Percentiles rank a stretch among this genome's conserved stretches.
phyloP scores from a whole-genome alignment of 2,113 vertebrate genomes.

The Myanophis thanlyinensis region DNA sequence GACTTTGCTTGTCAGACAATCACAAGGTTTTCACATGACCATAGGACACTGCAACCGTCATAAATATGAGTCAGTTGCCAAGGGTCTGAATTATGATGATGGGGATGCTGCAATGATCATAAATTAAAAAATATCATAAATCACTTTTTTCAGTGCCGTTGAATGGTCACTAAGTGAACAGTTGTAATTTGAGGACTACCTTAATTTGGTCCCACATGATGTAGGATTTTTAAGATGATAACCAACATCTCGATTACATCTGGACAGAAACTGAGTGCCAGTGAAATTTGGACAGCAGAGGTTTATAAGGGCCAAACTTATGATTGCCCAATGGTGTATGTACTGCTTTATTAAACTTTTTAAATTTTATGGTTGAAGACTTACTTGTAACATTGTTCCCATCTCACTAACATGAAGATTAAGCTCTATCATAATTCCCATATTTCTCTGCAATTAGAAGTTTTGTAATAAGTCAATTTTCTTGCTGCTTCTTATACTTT shows the following conservation, averaged over 20 bases:
- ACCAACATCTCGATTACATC: background rate
- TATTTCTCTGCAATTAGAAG: background rate
- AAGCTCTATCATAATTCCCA: background rate
- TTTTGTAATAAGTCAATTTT: background rate
- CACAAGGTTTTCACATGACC: no score
- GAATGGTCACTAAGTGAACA: no score
- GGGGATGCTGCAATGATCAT: no score
- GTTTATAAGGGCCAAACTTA: background rate
- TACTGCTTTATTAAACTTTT: background rate
- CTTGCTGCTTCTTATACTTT: background rate
- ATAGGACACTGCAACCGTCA: no score
- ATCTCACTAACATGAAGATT: background rate
- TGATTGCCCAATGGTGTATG: background rate
- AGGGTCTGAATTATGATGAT: no score
- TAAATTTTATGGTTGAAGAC: background rate
- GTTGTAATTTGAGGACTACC: no score
- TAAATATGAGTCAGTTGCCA: no score
- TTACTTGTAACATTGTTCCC: background rate
- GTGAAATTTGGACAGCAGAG: background rate
- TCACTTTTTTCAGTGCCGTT: no score
- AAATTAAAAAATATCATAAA: no score
- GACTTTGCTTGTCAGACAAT: no score
- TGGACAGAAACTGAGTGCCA: background rate
- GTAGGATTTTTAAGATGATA: background rate
- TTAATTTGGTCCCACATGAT: background rate